Evolutionary conservation across 1,140 invertebrate genomes (phyloP).

Genomic region (Polypedilum pembai): DNA sequence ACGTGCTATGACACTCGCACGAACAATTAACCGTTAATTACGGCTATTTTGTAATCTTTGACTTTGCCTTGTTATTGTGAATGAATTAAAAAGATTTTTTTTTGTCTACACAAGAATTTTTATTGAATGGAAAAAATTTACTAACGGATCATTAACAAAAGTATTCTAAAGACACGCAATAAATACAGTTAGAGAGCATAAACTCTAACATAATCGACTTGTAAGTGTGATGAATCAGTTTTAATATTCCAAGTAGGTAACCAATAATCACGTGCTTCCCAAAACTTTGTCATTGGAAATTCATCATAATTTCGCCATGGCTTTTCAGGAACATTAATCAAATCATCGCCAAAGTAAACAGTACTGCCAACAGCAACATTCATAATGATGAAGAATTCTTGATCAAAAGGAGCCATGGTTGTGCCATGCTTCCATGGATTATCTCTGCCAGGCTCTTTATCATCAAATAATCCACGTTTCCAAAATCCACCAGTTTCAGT

Average conservation of each 20-base stretch:
- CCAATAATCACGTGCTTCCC: constrained; percentile 44
- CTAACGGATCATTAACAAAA: too few species aligned
- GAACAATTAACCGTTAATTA: constrained; percentile 19
- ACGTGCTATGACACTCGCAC: neutral
- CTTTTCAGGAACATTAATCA: constrained; percentile 38
- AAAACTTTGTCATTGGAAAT: constrained; percentile 43
- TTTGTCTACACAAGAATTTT: too few species aligned
- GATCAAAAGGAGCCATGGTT: constrained; percentile 51
- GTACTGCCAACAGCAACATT: constrained; percentile 47
- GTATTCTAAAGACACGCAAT: neutral
- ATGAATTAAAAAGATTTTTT: neutral
- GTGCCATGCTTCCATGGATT: constrained; percentile 43
- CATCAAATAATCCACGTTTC: neutral
- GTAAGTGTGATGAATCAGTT: constrained; percentile 44
- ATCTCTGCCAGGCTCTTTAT: constrained; percentile 31
- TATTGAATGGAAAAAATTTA: too few species aligned
- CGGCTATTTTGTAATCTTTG: neutral
- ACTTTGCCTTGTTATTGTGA: neutral
- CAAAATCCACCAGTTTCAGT: too few species aligned
- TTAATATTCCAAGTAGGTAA: constrained; percentile 45
- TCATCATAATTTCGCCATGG: constrained; percentile 46
- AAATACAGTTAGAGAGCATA: constrained; percentile 45
- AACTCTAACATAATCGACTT: constrained; percentile 54
- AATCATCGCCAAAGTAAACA: constrained; percentile 46
- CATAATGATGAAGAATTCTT: constrained; percentile 38